Evolutionary conservation across 2,113 vertebrate genomes (phyloP).

Genomic region (Myrmecobius fasciatus): DNA sequence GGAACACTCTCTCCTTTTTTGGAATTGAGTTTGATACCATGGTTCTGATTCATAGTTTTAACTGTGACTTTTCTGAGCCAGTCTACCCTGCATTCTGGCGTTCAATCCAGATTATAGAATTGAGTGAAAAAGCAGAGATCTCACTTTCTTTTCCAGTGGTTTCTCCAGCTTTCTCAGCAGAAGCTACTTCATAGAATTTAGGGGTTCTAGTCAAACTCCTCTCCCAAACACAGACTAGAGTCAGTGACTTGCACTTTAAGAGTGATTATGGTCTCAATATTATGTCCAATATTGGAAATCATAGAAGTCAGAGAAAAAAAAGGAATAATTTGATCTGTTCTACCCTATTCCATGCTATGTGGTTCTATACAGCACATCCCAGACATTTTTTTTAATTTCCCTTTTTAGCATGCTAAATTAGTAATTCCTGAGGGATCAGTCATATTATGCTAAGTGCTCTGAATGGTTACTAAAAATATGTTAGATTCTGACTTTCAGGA

Average conservation of each 20-base stretch:
- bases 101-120: constrained; percentile 70
- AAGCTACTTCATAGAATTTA: constrained; percentile 12
- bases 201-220: background rate
- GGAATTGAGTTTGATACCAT: constrained; percentile 73
- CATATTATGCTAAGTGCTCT: background rate
- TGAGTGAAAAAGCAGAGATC: constrained; percentile 68
- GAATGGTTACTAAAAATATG: background rate
- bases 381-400: background rate
- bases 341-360: background rate
- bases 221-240: background rate
- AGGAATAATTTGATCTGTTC: background rate
- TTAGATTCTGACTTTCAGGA: background rate
- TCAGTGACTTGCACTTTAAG: background rate
- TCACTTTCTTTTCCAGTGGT: background rate
- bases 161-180: background rate
- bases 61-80: constrained; percentile 85
- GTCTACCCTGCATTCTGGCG: constrained; percentile 88
- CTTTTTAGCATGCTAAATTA: background rate
- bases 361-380: background rate
- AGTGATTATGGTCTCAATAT: background rate
- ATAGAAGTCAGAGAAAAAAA: background rate
- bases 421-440: background rate
- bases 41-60: constrained; percentile 82
- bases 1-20: constrained; percentile 84
- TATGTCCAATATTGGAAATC: background rate